Percentiles rank a stretch among this genome's conserved stretches.
These are phyloP conservation scores for Embidobia sp. DNA, from an alignment of 2,888 invertebrate genomes.

Conservation along the genomic window DNA sequence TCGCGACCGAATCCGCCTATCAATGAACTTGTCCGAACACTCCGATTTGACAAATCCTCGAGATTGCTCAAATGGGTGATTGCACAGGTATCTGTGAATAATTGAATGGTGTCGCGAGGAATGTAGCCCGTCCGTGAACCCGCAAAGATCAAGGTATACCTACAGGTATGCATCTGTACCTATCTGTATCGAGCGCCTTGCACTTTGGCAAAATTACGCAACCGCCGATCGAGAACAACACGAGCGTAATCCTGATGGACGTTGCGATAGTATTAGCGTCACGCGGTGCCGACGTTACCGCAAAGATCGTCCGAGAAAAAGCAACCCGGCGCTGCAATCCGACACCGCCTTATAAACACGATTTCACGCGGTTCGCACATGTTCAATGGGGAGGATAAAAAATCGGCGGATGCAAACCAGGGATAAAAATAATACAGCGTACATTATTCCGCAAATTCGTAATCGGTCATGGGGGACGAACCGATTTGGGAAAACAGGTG, in stretches of 20 bases:
- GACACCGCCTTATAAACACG: slow-evolving; percentile 68
- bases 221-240: slow-evolving; percentile 42
- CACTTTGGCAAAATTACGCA: slow-evolving; percentile 69
- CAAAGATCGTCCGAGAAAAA: slow-evolving; percentile 33
- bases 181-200: slow-evolving; percentile 47
- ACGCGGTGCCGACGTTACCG: slow-evolving; percentile 61
- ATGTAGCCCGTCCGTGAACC: slow-evolving; percentile 72
- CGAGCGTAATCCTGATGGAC: slow-evolving; percentile 75
- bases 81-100: no score
- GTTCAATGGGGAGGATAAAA: slow-evolving; percentile 38
- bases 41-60: slow-evolving; percentile 3
- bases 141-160: slow-evolving; percentile 74
- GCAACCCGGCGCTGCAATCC: slow-evolving; percentile 65
- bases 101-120: slow-evolving; percentile 69
- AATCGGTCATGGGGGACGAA: background rate
- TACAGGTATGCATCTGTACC: slow-evolving; percentile 50
- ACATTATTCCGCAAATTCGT: slow-evolving; percentile 19
- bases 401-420: slow-evolving; percentile 7
- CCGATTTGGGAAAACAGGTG: no score
- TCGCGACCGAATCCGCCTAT: background rate
- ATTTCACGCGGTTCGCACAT: slow-evolving; percentile 67
- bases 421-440: slow-evolving; percentile 24
- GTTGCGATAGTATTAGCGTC: slow-evolving; percentile 75
- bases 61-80: slow-evolving; percentile 64
- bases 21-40: slow-evolving; percentile 28